A percentile compares a stretch with the other conserved stretches of the same genome.
phyloP scores from a whole-genome alignment of 2,113 vertebrate genomes.

The Gymnorhina tibicen region DNA sequence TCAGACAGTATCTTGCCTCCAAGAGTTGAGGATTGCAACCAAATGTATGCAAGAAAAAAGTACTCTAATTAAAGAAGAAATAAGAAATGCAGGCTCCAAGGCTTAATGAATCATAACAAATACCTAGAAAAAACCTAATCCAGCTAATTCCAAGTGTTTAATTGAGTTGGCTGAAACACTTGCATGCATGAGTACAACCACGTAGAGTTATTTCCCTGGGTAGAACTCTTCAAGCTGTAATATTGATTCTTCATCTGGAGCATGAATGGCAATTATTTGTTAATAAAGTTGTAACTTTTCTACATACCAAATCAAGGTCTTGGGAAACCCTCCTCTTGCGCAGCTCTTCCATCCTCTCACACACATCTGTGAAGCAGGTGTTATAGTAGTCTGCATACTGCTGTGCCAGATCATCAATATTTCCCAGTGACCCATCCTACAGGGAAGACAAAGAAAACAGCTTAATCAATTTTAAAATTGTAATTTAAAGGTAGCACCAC shows the following conservation, averaged over 20 bases:
- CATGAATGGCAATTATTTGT: background rate
- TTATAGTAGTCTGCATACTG: constrained; percentile 98
- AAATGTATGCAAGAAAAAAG: background rate
- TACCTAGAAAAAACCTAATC: background rate
- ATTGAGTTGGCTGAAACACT: background rate
- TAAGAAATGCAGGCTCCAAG: background rate
- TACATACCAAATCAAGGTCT: constrained; percentile 88
- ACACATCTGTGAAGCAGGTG: constrained; percentile 92
- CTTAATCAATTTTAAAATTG: background rate
- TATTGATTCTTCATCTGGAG: background rate
- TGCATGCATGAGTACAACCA: background rate
- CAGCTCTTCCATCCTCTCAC: constrained; percentile 96
- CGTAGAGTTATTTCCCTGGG: background rate
- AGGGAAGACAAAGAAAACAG: background rate
- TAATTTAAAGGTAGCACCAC: background rate
- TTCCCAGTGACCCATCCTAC: constrained; percentile 95
- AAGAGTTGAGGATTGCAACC: background rate
- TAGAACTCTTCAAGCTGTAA: background rate
- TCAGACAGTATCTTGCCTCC: background rate
- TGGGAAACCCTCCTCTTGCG: constrained; percentile 89
- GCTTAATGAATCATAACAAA: constrained; percentile 23
- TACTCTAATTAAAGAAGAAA: background rate
- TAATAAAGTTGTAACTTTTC: background rate
- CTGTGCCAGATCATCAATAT: constrained; percentile 95
- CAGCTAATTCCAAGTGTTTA: background rate